phyloP scores from a whole-genome alignment of 2,888 invertebrate genomes.

The Nymphalis c-album region DNA sequence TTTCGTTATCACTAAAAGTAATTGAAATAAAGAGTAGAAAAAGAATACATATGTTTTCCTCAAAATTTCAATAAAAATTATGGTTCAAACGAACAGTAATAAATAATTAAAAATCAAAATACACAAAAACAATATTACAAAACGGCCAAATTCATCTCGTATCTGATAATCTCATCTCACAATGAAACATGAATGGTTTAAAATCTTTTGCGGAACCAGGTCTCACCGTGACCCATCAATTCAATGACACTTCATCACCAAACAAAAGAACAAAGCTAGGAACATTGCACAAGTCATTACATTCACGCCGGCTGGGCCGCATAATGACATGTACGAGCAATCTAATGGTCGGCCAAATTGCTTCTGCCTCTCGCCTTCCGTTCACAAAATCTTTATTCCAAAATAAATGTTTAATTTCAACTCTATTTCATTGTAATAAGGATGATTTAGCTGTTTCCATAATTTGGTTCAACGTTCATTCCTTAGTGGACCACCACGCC shows the following conservation, averaged over 20 bases:
- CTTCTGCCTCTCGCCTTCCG: constrained; percentile 55
- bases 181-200: background rate
- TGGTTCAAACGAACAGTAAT: no score
- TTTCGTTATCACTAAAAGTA: no score
- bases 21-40: no score
- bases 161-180: no score
- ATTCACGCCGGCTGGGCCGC: constrained; percentile 65
- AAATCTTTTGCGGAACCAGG: constrained; percentile 22
- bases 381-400: constrained; percentile 32
- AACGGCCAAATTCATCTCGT: no score
- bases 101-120: no score
- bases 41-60: no score
- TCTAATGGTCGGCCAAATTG: constrained; percentile 68
- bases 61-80: no score
- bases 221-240: constrained; percentile 71
- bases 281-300: constrained; percentile 69
- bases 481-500: constrained; percentile 69
- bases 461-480: constrained; percentile 33
- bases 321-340: constrained; percentile 58
- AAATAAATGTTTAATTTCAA: constrained; percentile 29
- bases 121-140: constrained; percentile 1
- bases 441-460: constrained; percentile 12
- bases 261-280: constrained; percentile 73
- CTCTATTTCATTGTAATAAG: constrained; percentile 36
- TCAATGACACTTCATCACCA: constrained; percentile 68